A percentile compares a stretch with the other conserved stretches of the same genome.
phyloP scores from a whole-genome alignment of 2,797 vertebrate species.

The Ctenosaura bakeri region DNA sequence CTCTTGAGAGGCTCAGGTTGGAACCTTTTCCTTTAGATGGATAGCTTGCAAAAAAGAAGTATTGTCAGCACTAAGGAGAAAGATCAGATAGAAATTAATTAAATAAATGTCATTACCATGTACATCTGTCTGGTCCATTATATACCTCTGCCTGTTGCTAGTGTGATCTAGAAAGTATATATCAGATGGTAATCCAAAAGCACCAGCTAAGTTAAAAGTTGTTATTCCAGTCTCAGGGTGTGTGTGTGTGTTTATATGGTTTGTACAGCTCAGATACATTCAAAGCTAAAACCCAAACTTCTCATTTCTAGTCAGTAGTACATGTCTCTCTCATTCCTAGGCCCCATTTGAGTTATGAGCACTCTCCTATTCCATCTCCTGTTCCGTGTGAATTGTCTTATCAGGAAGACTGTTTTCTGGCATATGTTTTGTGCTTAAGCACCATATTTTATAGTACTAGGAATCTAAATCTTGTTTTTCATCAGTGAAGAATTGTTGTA shows the following conservation, averaged over 20 bases:
- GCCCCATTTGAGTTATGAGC: not conserved
- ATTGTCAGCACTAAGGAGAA: too few species aligned
- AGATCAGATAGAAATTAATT: too few species aligned
- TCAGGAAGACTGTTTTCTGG: not conserved
- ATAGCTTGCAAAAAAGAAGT: not conserved
- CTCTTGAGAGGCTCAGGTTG: not conserved
- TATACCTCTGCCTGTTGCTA: not conserved
- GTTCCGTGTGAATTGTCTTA: not conserved
- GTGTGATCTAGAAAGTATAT: too few species aligned
- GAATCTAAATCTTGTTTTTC: slow-evolving; percentile 23
- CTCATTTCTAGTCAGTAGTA: not conserved
- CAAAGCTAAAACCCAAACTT: not conserved
- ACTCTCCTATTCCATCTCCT: not conserved
- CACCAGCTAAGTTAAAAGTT: not conserved
- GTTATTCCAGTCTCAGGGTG: not conserved
- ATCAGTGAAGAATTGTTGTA: slow-evolving; percentile 5
- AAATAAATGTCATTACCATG: not conserved
- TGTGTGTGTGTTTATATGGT: too few species aligned
- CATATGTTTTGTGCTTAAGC: not conserved
- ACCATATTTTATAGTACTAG: not conserved
- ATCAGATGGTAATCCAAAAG: not conserved
- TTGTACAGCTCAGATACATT: not conserved
- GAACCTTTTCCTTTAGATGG: not conserved
- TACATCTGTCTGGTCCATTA: not conserved
- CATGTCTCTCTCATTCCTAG: not conserved